Conservation (phyloP, 2,888 invertebrate genomes). For the Micoletzkya japonica region DNA sequence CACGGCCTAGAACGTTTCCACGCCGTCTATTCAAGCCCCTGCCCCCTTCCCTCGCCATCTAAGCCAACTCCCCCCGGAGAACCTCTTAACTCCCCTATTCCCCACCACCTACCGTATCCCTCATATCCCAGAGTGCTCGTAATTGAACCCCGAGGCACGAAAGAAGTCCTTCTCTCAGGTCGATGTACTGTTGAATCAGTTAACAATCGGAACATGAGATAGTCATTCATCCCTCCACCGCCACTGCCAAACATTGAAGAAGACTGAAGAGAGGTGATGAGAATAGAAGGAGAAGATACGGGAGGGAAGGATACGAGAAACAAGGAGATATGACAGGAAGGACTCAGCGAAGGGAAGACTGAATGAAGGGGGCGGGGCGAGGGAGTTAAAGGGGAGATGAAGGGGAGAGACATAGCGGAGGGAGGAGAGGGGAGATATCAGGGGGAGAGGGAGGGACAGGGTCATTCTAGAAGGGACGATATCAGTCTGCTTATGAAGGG, state of each 20-base stretch:
- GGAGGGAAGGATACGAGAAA: not conserved
- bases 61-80: not conserved
- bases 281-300: not conserved
- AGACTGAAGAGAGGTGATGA: not conserved
- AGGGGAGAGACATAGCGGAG: no score
- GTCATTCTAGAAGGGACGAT: no score
- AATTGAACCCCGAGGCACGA: constrained; percentile 26
- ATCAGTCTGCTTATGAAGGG: no score
- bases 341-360: not conserved
- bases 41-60: not conserved
- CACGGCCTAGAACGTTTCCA: constrained; percentile 4
- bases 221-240: constrained; percentile 42
- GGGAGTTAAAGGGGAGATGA: constrained; percentile 7
- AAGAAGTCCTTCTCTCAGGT: constrained; percentile 18
- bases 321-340: not conserved
- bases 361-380: not conserved
- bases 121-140: no score
- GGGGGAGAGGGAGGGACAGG: not conserved
- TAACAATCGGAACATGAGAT: constrained; percentile 53
- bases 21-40: not conserved
- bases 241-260: constrained; percentile 16
- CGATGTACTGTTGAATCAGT: constrained; percentile 34
- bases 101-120: no score
- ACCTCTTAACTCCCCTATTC: no score
- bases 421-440: not conserved